Evolutionary conservation across 2,888 invertebrate species (phyloP), one percentile per base, ranked within the genome.

Genomic region (Clostera curtula): DNA sequence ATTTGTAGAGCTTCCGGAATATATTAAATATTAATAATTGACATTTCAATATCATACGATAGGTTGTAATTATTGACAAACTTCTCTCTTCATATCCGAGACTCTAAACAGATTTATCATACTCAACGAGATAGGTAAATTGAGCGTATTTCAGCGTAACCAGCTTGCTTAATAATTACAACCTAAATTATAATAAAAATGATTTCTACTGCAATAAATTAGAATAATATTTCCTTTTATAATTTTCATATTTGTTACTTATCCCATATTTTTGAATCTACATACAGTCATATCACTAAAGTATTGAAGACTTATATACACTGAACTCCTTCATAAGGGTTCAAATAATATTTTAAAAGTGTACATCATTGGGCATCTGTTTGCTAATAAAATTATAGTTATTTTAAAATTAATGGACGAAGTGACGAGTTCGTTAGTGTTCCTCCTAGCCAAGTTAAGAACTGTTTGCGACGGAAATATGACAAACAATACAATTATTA

Each of bases 331-430:
- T 82, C 43, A 56, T 60, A 80, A 83, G 80, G 77, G 55, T 64
- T 58, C 62, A 66, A 68, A 65, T 64, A 56, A 63, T 58, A 61
- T 64, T 67, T 68, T 60, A 48, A 64, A 50, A 66, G 67, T 70
- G 63, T 73, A 74, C 68, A 75, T 68, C 51, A 62, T 68, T 58
- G 76, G 74, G 72, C 67, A 67, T 72, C 71, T 70, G 70, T 68
- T 67, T 60, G 67, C 69, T 75, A 74, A 67, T 80, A 73, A 80
- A 79, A 74, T 75, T 75, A 75, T 76, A 50, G 51, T 43, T 52
- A 64, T 68, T 66, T 77, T 79, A 73, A 79, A 80, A 77, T 77
- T 82, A 82, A 80, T 83, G 83, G 83, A 83, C 83, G 83, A 80
- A 83, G 76, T 82, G 69, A 73, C 66, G 75, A 77, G 77, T 82